Percentiles rank a stretch among this genome's conserved stretches.
Evolutionary conservation across 2,888 invertebrate genomes (phyloP).

Genomic region (Volucella inanis): DNA sequence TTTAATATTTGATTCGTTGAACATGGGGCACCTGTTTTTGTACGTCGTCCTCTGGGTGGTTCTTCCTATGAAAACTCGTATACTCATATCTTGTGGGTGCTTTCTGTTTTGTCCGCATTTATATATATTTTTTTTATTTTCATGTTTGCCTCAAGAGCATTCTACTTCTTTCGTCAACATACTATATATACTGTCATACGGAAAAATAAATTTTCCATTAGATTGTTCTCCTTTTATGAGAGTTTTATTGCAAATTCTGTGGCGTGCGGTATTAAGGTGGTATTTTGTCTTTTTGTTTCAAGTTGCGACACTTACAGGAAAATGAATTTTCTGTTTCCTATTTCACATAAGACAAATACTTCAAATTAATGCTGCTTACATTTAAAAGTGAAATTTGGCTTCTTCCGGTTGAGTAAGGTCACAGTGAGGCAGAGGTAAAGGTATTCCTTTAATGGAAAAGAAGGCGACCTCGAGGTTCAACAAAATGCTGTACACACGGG

Average conservation of each 20-base stretch:
- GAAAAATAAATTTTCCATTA: conserved; percentile 67
- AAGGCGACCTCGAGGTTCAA: no score
- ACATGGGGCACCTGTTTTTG: conserved; percentile 68
- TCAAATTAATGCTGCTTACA: no score
- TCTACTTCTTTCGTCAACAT: neutral
- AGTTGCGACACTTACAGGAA: neutral
- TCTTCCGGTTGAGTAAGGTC: no score
- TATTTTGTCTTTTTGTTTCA: neutral
- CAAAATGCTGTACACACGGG: no score
- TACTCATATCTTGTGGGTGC: conserved; percentile 19
- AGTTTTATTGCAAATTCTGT: conserved; percentile 56
- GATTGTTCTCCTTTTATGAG: conserved; percentile 61
- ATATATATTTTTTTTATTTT: conserved; percentile 36
- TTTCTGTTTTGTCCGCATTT: conserved; percentile 56
- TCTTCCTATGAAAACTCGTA: conserved; percentile 28
- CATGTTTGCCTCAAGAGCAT: conserved; percentile 46
- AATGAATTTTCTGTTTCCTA: conserved; percentile 6
- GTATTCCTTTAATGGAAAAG: no score
- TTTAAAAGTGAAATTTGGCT: no score
- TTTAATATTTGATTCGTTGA: conserved; percentile 70
- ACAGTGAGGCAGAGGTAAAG: no score
- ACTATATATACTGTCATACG: conserved; percentile 24
- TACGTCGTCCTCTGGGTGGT: conserved; percentile 19
- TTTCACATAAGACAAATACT: neutral
- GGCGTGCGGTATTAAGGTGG: conserved; percentile 49